Conservation (phyloP, 2,888 invertebrate genomes). For the Odontomyia ornata region DNA sequence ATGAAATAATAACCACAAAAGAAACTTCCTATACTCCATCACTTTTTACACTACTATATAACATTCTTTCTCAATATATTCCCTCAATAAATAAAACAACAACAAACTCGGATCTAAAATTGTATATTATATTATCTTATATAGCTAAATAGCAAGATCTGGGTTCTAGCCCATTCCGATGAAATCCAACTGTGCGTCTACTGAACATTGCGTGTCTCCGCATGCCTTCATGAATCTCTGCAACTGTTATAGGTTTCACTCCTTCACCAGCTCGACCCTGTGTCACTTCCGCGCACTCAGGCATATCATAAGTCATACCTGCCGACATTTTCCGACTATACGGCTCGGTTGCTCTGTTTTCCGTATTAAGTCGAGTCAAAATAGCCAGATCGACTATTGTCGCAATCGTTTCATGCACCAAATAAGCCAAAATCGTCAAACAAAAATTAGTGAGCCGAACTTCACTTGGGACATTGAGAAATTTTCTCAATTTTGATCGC, state of each 20-base stretch:
- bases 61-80: too few relatives aligned
- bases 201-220: slow-evolving; percentile 68
- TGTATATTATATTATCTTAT: too few relatives aligned
- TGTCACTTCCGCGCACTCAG: slow-evolving; percentile 63
- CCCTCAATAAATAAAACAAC: too few relatives aligned
- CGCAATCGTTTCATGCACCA: slow-evolving; percentile 91
- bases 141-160: slow-evolving; percentile 60
- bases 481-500: slow-evolving; percentile 69
- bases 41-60: too few relatives aligned
- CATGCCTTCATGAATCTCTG: slow-evolving; percentile 85
- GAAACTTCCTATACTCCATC: too few relatives aligned
- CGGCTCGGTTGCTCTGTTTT: slow-evolving; percentile 74
- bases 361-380: slow-evolving; percentile 79
- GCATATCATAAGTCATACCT: slow-evolving; percentile 62
- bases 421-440: slow-evolving; percentile 81
- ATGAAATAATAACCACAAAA: too few relatives aligned
- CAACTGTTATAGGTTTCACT: slow-evolving; percentile 77
- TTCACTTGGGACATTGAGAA: slow-evolving; percentile 72
- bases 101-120: too few relatives aligned
- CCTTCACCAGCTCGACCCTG: slow-evolving; percentile 71
- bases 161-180: slow-evolving; percentile 60
- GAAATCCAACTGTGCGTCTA: slow-evolving; percentile 57
- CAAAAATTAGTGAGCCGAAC: slow-evolving; percentile 71
- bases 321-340: slow-evolving; percentile 70
- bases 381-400: slow-evolving; percentile 87